Conservation (phyloP, 1,140 invertebrate genomes). For the Hestina assimilis region DNA sequence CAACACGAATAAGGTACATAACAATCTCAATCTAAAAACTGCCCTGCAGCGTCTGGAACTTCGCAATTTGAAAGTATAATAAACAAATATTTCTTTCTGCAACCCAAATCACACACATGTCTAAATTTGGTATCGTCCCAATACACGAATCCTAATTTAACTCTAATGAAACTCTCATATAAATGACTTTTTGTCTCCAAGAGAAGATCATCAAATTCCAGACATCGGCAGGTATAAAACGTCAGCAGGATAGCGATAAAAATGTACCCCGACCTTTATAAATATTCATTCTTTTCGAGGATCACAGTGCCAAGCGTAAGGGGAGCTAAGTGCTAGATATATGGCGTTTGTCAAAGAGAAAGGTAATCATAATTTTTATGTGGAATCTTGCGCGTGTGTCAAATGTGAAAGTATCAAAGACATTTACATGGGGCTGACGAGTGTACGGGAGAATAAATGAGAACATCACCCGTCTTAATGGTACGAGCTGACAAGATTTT, state of each 20-base stretch:
- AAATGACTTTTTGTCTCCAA: constrained; percentile 35
- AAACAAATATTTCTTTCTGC: constrained; percentile 38
- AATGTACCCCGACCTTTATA: constrained; percentile 52
- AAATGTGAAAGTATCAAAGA: constrained; percentile 33
- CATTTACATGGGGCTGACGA: constrained; percentile 42
- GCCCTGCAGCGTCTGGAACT: constrained; percentile 16
- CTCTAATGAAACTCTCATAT: constrained; percentile 55
- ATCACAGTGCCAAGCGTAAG: constrained; percentile 31
- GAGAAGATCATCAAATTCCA: background rate
- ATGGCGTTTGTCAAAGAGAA: constrained; percentile 59
- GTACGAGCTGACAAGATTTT: background rate
- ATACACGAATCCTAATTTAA: constrained; percentile 57
- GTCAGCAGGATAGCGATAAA: constrained; percentile 46
- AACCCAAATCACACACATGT: constrained; percentile 17
- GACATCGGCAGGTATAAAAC: constrained; percentile 45
- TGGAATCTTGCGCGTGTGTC: constrained; percentile 41
- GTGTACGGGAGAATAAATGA: constrained; percentile 39
- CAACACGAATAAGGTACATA: constrained; percentile 6
- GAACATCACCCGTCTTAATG: constrained; percentile 29
- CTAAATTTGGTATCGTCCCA: constrained; percentile 41
- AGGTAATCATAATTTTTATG: constrained; percentile 67
- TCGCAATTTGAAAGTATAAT: constrained; percentile 68
- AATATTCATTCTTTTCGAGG: constrained; percentile 61
- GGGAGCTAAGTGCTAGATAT: constrained; percentile 50
- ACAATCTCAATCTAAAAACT: constrained; percentile 8